phyloP scores from a whole-genome alignment of 2,113 vertebrate species.

The Tachuris rubrigastra region DNA sequence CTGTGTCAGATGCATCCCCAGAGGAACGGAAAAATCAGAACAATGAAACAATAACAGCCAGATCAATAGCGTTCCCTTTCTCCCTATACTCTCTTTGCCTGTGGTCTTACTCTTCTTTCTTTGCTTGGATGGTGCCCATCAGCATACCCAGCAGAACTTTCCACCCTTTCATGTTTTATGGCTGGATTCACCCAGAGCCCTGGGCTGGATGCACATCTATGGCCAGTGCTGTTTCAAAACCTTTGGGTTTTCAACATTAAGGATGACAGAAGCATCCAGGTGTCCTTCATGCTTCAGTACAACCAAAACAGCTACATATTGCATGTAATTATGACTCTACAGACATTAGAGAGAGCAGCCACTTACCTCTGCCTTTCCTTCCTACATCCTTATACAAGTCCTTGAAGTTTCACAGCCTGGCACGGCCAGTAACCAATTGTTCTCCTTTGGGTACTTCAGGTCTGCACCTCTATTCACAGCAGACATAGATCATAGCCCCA shows the following conservation, averaged over 20 bases:
- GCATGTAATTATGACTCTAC: not conserved
- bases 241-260: not conserved
- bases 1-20: not conserved
- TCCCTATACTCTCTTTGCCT: not conserved
- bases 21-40: not conserved
- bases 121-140: not conserved
- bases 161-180: not conserved
- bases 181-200: not conserved
- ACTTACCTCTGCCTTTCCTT: not conserved
- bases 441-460: not conserved
- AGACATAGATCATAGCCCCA: not conserved
- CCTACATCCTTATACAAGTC: not conserved
- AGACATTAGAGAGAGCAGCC: not conserved
- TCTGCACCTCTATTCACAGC: not conserved
- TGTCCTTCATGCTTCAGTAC: not conserved
- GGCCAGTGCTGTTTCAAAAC: not conserved
- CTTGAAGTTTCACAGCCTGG: not conserved
- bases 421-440: not conserved
- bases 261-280: not conserved
- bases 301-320: not conserved
- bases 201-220: not conserved
- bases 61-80: not conserved
- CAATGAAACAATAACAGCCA: not conserved
- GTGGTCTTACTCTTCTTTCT: not conserved
- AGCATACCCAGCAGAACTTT: not conserved